Base-by-base conservation (phyloP, 2,797 vertebrate species). In the Arnoldichthys spilopterus region DNA sequence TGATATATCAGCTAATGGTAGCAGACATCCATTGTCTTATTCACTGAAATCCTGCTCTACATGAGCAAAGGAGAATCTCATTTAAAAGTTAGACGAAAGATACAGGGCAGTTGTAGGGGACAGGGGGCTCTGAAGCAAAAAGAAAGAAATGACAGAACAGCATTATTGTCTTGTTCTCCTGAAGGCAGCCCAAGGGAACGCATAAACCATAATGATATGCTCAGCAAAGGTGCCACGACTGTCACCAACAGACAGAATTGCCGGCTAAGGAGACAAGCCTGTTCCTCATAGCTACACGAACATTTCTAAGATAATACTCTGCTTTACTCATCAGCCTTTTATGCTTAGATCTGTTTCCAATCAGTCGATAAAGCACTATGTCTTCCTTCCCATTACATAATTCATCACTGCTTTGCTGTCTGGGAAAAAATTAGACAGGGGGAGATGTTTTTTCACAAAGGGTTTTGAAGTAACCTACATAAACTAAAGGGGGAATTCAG, bases 181-280 rank as follows among this genome's bases (percentile, higher is more conserved):
- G 15, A 78, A n/a, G 66, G 61, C 28, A 37, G 53, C 66, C 51
- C 66, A 72, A 49, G 45, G 43, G 26, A 61, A 75, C 26, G 45
- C 72, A 76, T 78, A 78, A 76, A 72, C n/a, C 30, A 58, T 71
- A 61, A 74, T 34, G 54, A 76, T 76, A 76, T 75, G 58, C 40
- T 45, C 0, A 45, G 40, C 24, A 51, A 37, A 56, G 63, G 51
- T 70, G 22, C 30, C 58, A 61, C 51, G 66, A 51, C 40, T 67
- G 59, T 71, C 12, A 51, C 54, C 51, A 4, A 0, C 45, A 61
- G n/a, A 74, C 30, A 59, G 76, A 73, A 81, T 24, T 79, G 56
- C 76, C 73, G 20, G 70, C 76, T 49, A 61, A 79, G 68, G 62
- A 84, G 62, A 58, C 63, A 54, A 68, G 15, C 49, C 0, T 34